Base-by-base conservation (phyloP, 2,113 vertebrate genomes). In the Leiothrix lutea region DNA sequence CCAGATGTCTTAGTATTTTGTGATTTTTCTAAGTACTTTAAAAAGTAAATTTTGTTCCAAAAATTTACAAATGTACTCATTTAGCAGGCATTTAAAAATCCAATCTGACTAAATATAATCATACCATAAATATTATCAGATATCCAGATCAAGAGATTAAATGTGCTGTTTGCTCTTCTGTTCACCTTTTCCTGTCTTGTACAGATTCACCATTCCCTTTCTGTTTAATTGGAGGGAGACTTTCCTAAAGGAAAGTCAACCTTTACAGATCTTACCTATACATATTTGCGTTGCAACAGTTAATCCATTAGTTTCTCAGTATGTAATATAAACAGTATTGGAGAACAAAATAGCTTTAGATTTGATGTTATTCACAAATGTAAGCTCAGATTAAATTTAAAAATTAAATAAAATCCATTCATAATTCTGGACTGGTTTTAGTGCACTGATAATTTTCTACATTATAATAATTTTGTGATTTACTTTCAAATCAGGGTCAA, bases 201-300 rank as follows among this genome's bases (percentile, higher is more conserved):
- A 78, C 4, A 17, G 9, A 23, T 47, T 71, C 25, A 65, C 3
- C 6, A 31, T 64, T 29, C 13, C 6, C 14, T 38, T 56, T 36
- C 24, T 4, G 0, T 73, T 12, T 67, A 12, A 45, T 8, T 28
- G 4, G 8, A 65, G 12, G 8, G 35, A 54, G 21, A 66, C 8
- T 12, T n/a, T 24, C 19, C 66, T 21, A 38, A 8, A 91, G 8
- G 25, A 54, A 45, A 66, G 8, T 38, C 28, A 79, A 6, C 28
- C 5, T n/a, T 58, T 42, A 36, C 25, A 42, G 36, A 33, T 13
- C 14, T 56, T 69, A 7, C 33, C 20, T 29, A 13, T 17, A 47
- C 4, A 50, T 1, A 21, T 47, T 42, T 60, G 2, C 3, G 4
- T 33, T 84, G 7, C 31, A 44, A 6, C 14, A 3, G 8, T 56